phyloP scores from a whole-genome alignment of 1,140 invertebrate species.

The Meloidogyne chitwoodi region DNA sequence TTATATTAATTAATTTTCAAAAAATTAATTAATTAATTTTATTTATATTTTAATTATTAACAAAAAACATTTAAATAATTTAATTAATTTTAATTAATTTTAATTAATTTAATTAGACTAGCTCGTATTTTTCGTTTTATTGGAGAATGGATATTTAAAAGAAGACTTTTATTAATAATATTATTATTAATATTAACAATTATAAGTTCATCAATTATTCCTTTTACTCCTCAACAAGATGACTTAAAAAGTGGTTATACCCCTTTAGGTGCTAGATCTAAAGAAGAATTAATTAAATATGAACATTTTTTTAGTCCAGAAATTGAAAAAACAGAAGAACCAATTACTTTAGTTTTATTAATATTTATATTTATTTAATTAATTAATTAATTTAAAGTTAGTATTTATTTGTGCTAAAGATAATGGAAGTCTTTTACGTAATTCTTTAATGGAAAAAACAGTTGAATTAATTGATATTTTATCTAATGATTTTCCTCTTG shows the following conservation, averaged over 20 bases:
- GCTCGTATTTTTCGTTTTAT: neutral
- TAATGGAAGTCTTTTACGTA: slow-evolving; percentile 21
- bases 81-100: neutral
- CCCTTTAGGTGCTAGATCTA: slow-evolving; percentile 30
- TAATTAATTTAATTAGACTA: neutral
- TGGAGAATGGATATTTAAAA: neutral
- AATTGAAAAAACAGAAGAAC: slow-evolving; percentile 1
- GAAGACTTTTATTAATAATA: neutral
- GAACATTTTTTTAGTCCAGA: slow-evolving; percentile 19
- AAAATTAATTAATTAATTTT: no score
- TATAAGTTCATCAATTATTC: slow-evolving; percentile 32
- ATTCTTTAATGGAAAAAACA: slow-evolving; percentile 29
- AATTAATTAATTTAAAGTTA: slow-evolving; percentile 5
- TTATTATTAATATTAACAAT: slow-evolving; percentile 33
- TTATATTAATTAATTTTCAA: no score
- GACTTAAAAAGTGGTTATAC: slow-evolving; percentile 43
- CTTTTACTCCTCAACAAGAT: slow-evolving; percentile 39
- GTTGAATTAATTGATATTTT: slow-evolving; percentile 27
- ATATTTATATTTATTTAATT: neutral
- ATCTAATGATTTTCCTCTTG: slow-evolving; percentile 23
- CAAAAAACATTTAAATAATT: no score
- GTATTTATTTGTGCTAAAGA: slow-evolving; percentile 32
- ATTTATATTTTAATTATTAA: no score
- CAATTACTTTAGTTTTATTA: neutral
- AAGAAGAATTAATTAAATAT: slow-evolving; percentile 7